Base-by-base conservation (phyloP, 2,888 invertebrate genomes). In the Cremastobaeus sp. region DNA sequence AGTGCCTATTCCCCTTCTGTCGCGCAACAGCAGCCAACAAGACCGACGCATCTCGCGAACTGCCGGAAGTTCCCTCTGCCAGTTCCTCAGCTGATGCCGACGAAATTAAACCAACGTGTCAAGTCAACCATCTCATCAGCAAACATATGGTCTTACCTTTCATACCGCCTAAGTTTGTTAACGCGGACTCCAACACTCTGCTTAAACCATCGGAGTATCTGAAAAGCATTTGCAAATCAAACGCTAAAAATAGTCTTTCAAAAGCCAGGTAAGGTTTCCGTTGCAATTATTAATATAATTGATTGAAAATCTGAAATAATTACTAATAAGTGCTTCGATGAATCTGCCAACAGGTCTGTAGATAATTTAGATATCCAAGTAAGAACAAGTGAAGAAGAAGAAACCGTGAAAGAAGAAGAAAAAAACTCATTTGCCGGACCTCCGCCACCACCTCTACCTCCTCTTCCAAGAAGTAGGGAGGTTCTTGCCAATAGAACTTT, bases 201-300 rank as follows among this genome's bases (percentile, higher is more conserved):
- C 95, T 97, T 86, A 96, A 96, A 85, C 97, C 96, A 59, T 96
- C 96, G 74, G 96, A 97, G 89, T 97, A 96, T 88, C 89, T 97
- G 81, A 92, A 93, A 85, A 95, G 95, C 85, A 95, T 96, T 88
- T 94, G 92, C 84, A 88, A 88, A 60, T 60, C 52, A 6, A 60
- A 83, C 0, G 17, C 79, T 4, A 86, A 85, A 72, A 85, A 80
- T 76, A 86, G 81, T 47, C 78, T 88, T 12, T 85, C 86, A 14
- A 88, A 88, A 76, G 86, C 87, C 52, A 86, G 87, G 87, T 87
- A 70, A 73, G 80, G 77, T 41, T 25, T 25, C n/a, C n/a, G n/a
- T n/a, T n/a, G n/a, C n/a, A n/a, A n/a, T n/a, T n/a, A n/a, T n/a
- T n/a, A n/a, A n/a, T n/a, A n/a, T n/a, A 30, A 30, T 6, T 30